Base-by-base conservation (phyloP, 30 jellyfish, hydroid and myxozoan species). In the Nemopilema nomurai region DNA sequence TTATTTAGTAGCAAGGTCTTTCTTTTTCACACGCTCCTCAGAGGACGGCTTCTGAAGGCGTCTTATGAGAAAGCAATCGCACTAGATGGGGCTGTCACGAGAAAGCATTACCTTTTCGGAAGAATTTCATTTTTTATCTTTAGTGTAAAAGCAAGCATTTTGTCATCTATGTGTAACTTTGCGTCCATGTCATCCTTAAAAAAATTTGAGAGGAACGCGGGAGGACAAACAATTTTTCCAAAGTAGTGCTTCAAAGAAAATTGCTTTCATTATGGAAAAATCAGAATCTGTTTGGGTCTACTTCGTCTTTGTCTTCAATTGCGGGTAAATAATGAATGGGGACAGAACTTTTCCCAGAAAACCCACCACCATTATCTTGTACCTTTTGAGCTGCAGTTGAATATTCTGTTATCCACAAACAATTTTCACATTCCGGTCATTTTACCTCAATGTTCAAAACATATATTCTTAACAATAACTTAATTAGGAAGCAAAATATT, bases 361-460 rank as follows among this genome's bases (percentile, higher is more conserved):
- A 63, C 72, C 72, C 3, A 24, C 17, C 29, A 18, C 7, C 18
- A 63, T 63, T n/a, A n/a, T n/a, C n/a, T n/a, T n/a, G n/a, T n/a
- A n/a, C 29, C 18, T 24, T 63, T 63, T 1, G 72, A 63, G 72
- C 8, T 63, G 7, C 72, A 19, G 72, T 24, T 18, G n/a, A 24
- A 63, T 41, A 41, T 41, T 41, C 13, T 41, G 57, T 3, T 3
- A 41, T 41, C 13, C 57, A 41, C 57, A 41, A 41, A 41, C 57
- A 41, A 41, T 41, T 41, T 63, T n/a, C 72, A 63, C 27, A 24
- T 63, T 24, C 29, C 72, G 72, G 72, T 63, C 29, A 19, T n/a
- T n/a, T 63, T 71, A 29, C 81, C 65, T 71, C 81, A 29, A 71
- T 28, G 81, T 29, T 26, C 81, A 71, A 71, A 71, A 27, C 29